Evolutionary conservation across 2,888 invertebrate genomes (phyloP), one percentile per base, ranked within the genome.

Genomic region (Pimpla rufipes): DNA sequence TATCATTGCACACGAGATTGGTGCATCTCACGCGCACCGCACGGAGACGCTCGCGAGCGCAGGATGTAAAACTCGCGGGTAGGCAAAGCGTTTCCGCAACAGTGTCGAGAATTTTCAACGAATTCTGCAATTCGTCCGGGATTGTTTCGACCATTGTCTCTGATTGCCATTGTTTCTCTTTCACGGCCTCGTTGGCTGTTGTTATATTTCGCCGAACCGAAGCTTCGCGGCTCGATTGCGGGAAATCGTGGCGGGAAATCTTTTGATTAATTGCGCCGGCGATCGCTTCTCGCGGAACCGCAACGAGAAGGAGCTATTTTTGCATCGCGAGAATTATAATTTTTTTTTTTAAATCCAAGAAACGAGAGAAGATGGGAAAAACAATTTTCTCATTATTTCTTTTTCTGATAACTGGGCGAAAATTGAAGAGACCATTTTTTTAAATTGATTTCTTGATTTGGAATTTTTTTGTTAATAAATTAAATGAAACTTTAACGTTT

Each of bases 81-180:
- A 59, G 16, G 2, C 29, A 35, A 62, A 13, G 42, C 42, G 47
- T 59, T 73, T 81, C 62, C 47, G 57, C 59, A 59, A 78, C 78
- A 45, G 23, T 35, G 68, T 47, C n/a, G n/a, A 29, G 18, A 70
- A 70, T 79, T 68, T 64, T 75, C 45, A 70, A 70, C 18, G 8
- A 62, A 57, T 57, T 64, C 23, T 21, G 18, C 40, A 16, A 8
- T 18, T 18, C 13, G 3, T 52, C 16, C 16, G 16, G 35, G 16
- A 78, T 59, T 18, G 23, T 57, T 21, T 62, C 7, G 62, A 23
- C 11, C 40, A 57, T 37, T 66, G 21, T n/a, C n/a, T 2, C 52
- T 68, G 37, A 68, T 68, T 52, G 50, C 50, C 16, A 10, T 23
- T 66, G 23, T 45, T 2, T 45, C 13, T 68, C 29, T 16, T 21